Conservation (phyloP, 2,113 vertebrate genomes). For the Hippocampus barbouri region DNA sequence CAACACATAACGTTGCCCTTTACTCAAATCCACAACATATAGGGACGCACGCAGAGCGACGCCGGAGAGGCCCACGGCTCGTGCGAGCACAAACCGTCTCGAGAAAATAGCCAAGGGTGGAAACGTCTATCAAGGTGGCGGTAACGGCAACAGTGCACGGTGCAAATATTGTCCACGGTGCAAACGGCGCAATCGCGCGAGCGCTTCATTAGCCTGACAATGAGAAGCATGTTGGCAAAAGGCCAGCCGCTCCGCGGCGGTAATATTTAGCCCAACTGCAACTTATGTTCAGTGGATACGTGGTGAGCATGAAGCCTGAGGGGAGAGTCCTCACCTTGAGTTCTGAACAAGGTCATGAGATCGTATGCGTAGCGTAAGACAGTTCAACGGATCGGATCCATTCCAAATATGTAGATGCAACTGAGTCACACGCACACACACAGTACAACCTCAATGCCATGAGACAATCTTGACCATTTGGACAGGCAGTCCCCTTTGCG, state of each 20-base stretch:
- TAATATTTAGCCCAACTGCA: not conserved
- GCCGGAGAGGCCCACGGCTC: conserved; percentile 29
- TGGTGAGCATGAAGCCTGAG: conserved; percentile 1
- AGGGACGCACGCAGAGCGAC: conserved; percentile 29
- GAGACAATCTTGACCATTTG: not conserved
- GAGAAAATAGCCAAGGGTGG: conserved; percentile 36
- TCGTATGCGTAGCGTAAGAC: not conserved
- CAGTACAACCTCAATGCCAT: not conserved
- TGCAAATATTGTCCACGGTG: not conserved
- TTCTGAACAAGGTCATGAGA: not conserved
- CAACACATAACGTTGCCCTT: conserved; percentile 61
- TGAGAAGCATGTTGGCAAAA: conserved; percentile 19
- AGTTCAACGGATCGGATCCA: not conserved
- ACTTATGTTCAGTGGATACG: conserved; percentile 4
- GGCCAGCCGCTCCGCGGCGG: conserved; percentile 5
- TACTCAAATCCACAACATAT: conserved; percentile 52
- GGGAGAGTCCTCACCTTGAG: conserved; percentile 1
- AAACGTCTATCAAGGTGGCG: conserved; percentile 34
- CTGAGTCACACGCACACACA: not conserved
- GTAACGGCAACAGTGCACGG: conserved; percentile 21
- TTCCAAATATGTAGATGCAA: not conserved
- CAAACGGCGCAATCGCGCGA: not conserved
- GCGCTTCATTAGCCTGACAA: conserved; percentile 5
- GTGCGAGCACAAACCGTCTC: conserved; percentile 30
- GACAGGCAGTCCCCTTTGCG: not conserved